phyloP scores from a whole-genome alignment of 2,888 invertebrate genomes.

The Xiphydria camelus region DNA sequence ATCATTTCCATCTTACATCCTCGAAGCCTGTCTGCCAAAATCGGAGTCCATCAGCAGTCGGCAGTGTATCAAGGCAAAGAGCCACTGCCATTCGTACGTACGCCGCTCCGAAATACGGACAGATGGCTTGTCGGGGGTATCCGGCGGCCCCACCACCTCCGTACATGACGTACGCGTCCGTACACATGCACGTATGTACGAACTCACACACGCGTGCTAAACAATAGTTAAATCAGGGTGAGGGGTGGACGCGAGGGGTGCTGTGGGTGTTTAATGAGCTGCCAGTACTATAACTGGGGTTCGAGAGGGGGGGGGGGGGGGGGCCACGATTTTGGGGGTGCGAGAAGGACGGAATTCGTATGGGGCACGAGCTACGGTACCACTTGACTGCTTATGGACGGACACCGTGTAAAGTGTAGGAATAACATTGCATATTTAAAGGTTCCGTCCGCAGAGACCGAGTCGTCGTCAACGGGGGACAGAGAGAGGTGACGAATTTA shows the following conservation, averaged over 20 bases:
- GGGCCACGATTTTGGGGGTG: constrained; percentile 3
- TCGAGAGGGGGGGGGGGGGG: constrained; percentile 7
- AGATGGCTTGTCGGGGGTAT: constrained; percentile 42
- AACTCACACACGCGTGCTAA: constrained; percentile 33
- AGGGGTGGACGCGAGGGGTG: constrained; percentile 33
- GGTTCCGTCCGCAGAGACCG: no score
- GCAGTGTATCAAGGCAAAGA: constrained; percentile 24
- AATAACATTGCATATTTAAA: constrained; percentile 46
- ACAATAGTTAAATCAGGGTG: constrained; percentile 56
- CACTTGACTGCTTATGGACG: constrained; percentile 49
- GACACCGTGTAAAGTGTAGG: constrained; percentile 46
- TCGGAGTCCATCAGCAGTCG: background rate
- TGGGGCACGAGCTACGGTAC: constrained; percentile 41
- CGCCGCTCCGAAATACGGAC: constrained; percentile 40
- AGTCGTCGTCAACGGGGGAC: no score
- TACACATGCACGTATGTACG: constrained; percentile 6
- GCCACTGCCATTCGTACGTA: constrained; percentile 35
- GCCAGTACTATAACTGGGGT: constrained; percentile 35
- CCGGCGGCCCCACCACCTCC: no score
- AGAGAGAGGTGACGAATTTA: no score
- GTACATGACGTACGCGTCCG: constrained; percentile 14
- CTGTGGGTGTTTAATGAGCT: constrained; percentile 57
- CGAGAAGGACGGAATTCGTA: constrained; percentile 24
- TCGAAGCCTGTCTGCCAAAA: no score
- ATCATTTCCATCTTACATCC: background rate